These are phyloP conservation scores for Clarias pachynema DNA, from an alignment of 2,797 vertebrate species.

Conservation along the genomic window DNA sequence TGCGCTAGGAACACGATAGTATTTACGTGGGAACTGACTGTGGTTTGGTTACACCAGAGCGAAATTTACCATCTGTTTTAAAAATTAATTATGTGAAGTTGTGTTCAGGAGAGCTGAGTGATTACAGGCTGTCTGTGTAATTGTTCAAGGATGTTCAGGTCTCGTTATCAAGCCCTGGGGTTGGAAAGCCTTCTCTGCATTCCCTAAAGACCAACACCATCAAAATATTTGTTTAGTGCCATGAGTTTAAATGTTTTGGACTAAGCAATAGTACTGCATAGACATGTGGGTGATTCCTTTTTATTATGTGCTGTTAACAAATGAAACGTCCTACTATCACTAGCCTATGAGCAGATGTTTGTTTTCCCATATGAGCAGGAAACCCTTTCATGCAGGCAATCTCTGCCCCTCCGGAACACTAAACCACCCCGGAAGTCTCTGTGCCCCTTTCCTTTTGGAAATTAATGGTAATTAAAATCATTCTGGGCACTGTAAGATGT, in stretches of 20 bases:
- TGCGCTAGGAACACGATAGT: neutral
- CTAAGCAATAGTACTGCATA: constrained; percentile 7
- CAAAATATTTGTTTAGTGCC: constrained; percentile 21
- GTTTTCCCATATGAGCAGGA: constrained; percentile 35
- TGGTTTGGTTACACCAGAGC: constrained; percentile 54
- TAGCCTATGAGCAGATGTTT: constrained; percentile 9
- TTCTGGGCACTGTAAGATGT: constrained; percentile 62
- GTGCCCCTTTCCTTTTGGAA: constrained; percentile 55
- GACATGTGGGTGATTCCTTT: neutral
- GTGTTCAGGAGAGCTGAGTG: constrained; percentile 61
- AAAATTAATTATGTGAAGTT: constrained; percentile 41
- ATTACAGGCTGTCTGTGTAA: constrained; percentile 56
- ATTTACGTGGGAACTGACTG: constrained; percentile 38
- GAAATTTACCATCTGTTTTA: constrained; percentile 1
- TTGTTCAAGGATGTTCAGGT: constrained; percentile 53
- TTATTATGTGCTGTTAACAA: constrained; percentile 16
- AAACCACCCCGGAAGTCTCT: constrained; percentile 56
- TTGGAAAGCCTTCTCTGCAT: constrained; percentile 42
- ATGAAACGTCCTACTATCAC: constrained; percentile 12
- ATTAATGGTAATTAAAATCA: constrained; percentile 69
- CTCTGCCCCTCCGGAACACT: constrained; percentile 30
- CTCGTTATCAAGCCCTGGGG: constrained; percentile 34
- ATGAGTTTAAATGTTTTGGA: constrained; percentile 18
- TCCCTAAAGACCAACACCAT: constrained; percentile 27
- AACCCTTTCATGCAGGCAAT: constrained; percentile 48